Evolutionary conservation across 2,113 vertebrate genomes (phyloP), one percentile per base, ranked within the genome.

Genomic region (Myiozetetes cayanensis): DNA sequence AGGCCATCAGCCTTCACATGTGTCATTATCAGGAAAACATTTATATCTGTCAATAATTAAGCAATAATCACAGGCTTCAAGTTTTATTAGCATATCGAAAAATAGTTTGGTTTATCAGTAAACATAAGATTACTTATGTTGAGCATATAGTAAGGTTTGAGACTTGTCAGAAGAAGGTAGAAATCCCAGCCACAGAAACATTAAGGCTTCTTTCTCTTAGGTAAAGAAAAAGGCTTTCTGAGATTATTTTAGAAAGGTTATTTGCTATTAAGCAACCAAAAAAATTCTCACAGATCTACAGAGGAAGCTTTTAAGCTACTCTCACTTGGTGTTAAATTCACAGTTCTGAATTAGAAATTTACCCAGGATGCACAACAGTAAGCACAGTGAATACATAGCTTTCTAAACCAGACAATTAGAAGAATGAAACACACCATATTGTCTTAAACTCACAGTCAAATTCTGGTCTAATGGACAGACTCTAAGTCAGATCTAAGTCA

Each of bases 21-120:
- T 77, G 70, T 59, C 73, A 67, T 73, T 86, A 92, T 14, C 41
- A 65, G 30, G 50, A 75, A 93, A 81, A 87, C 67, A 85, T 72
- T 87, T 17, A 6, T 43, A 82, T 72, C 28, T 93, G 81, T 41
- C 66, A 89, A 82, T 94, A 91, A 95, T 89, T 95, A 94, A 61
- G 25, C 25, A 62, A 37, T 6, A 87, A 89, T 75, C 67, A 72
- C 12, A 73, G 62, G 28, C 31, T 53, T 61, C 56, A 79, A 95
- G 41, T 41, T 83, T 68, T 83, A 72, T 67, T 73, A 76, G 30
- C 80, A 83, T 47, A 95, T 4, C 70, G 62, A 80, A 92, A 94
- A 95, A 53, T 61, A 53, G 15, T 78, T 91, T 78, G 14, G 19
- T 61, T 90, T 86, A 68, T 55, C 46, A 70, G 37, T 62, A 93